Evolutionary conservation across 2,888 invertebrate species (phyloP), one percentile per base, ranked within the genome.

Genomic region (Coleophora deauratella): DNA sequence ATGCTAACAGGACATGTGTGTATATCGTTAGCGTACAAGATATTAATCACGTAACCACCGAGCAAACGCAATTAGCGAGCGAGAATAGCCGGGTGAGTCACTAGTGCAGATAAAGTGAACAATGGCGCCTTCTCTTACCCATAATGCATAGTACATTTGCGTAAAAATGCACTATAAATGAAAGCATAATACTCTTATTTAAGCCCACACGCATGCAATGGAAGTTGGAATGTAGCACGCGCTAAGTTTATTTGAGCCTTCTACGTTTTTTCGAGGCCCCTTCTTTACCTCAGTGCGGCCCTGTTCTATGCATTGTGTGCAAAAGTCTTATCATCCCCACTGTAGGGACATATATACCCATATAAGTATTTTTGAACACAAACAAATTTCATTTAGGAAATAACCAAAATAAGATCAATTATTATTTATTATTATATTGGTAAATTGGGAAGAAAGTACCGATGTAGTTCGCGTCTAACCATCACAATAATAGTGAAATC

Each of bases 11-110:
- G 21, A 6, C 21, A 21, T 21, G 21, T 21, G 21, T 21, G 21
- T 6, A 21, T 3, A 21, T 21, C 21, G 31, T 42, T 38, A 35
- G 44, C 48, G 44, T 46, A 51, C 54, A 45, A 38, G 47, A 50
- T 43, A 48, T 53, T 54, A 55, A 64, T 62, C 66, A 66, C 67
- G 66, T 67, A 59, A 53, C 37, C 40, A 47, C 49, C 52, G 38
- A 43, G 42, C 39, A 38, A 47, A 53, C 57, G 60, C 59, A 59
- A 61, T 65, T 60, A 64, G 51, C 57, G 54, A 55, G 46, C 62
- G 47, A 51, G 57, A 52, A 57, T 49, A 55, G 53, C 48, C 56
- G 52, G 46, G 51, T 67, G 66, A 72, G 47, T 68, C 70, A 65
- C 54, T 62, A 58, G 55, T 53, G 60, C 33, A 42, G 40, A 59